Evolutionary conservation across 35 echinoderm and acorn worm genomes (phyloP).

Genomic region (Amphiura filiformis): DNA sequence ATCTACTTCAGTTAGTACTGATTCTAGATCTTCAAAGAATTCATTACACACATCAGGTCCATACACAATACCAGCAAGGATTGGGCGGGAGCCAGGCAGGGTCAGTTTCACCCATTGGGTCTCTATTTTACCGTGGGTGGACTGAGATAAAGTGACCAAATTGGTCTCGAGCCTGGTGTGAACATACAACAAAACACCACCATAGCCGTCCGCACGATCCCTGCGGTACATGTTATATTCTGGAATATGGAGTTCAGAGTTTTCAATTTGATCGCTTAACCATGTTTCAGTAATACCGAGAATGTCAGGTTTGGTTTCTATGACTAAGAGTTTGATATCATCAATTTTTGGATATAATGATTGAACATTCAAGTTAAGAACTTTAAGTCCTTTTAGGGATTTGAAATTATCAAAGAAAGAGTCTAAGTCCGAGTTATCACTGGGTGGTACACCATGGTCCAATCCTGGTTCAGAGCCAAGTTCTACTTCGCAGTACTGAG

Average conservation of each 20-base stretch:
- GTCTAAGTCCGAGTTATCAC: no score
- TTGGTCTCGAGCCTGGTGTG: constrained; percentile 1
- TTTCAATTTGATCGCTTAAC: background rate
- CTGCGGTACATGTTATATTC: background rate
- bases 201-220: constrained; percentile 6
- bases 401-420: no score
- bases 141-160: background rate
- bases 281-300: constrained; percentile 16
- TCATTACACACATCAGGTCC: background rate
- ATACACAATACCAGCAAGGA: background rate
- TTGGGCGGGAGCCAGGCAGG: background rate
- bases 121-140: background rate
- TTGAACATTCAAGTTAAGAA: background rate
- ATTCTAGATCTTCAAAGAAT: constrained; percentile 16
- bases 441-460: no score
- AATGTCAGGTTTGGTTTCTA: constrained; percentile 8
- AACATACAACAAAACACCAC: background rate
- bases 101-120: background rate
- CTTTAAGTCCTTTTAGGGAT: background rate
- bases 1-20: background rate
- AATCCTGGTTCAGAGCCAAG: no score
- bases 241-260: background rate
- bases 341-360: background rate
- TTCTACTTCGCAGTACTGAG: no score
- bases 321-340: background rate